phyloP scores from a whole-genome alignment of 1,140 invertebrate genomes.

The Drosophila aff. region DNA sequence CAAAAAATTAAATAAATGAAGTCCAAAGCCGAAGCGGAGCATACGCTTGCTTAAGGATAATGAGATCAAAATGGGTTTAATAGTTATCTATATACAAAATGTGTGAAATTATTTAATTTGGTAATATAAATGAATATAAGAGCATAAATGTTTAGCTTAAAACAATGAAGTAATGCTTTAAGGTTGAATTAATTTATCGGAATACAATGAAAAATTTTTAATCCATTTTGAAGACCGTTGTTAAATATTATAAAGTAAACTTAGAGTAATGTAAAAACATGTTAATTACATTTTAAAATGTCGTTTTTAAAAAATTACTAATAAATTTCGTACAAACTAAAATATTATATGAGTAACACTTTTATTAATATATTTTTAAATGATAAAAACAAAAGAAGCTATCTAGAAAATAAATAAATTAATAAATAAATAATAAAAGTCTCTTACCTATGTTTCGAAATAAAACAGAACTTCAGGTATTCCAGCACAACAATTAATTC shows the following conservation, averaged over 20 bases:
- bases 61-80: too few relatives aligned
- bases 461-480: too few relatives aligned
- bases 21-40: not conserved
- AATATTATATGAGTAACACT: too few relatives aligned
- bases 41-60: constrained; percentile 20
- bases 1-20: constrained; percentile 32
- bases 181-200: not conserved
- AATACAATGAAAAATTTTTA: not conserved
- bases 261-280: too few relatives aligned
- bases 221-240: not conserved
- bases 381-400: too few relatives aligned
- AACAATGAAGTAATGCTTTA: not conserved
- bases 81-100: not conserved
- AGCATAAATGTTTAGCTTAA: not conserved
- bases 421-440: too few relatives aligned
- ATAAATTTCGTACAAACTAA: too few relatives aligned
- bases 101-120: not conserved
- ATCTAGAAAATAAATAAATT: too few relatives aligned
- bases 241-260: not conserved
- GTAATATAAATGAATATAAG: not conserved
- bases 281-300: too few relatives aligned
- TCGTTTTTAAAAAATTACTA: too few relatives aligned
- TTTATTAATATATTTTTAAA: too few relatives aligned
- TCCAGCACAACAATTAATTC: too few relatives aligned
- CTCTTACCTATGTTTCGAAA: not conserved